Evolutionary conservation across 30 jellyfish, hydroid and myxozoan species (phyloP).

Genomic region (Turritopsis dohrnii): DNA sequence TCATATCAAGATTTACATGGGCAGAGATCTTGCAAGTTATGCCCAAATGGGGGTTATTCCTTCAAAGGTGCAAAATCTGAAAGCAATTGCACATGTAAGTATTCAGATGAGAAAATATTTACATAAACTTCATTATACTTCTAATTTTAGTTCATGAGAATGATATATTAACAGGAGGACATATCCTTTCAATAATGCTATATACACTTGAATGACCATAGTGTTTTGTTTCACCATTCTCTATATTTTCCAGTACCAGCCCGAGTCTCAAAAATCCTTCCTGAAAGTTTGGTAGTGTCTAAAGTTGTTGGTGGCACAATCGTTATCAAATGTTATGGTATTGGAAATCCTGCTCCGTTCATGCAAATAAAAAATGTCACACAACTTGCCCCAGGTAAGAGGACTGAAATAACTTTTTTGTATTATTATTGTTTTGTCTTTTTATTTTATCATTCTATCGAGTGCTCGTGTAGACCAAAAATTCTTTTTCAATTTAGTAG

Average conservation of each 20-base stretch:
- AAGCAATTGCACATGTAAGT: slow-evolving; percentile 51
- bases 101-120: not conserved
- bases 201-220: too few relatives aligned
- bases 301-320: slow-evolving; percentile 65
- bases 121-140: too few relatives aligned
- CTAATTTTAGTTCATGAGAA: too few relatives aligned
- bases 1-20: slow-evolving; percentile 69
- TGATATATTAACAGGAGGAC: too few relatives aligned
- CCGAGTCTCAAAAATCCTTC: slow-evolving; percentile 50
- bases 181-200: too few relatives aligned
- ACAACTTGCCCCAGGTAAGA: slow-evolving; percentile 21
- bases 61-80: slow-evolving; percentile 26
- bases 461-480: too few relatives aligned
- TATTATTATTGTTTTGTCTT: too few relatives aligned
- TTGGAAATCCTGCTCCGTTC: slow-evolving; percentile 75
- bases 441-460: too few relatives aligned
- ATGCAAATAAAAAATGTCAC: slow-evolving; percentile 35
- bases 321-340: slow-evolving; percentile 57
- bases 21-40: slow-evolving; percentile 43
- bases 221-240: not conserved
- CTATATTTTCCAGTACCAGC: slow-evolving; percentile 47
- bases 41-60: slow-evolving; percentile 65
- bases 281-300: slow-evolving; percentile 29
- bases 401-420: too few relatives aligned
- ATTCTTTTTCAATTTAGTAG: too few relatives aligned